Percentiles rank a stretch among this genome's conserved stretches.
Evolutionary conservation across 2,888 invertebrate genomes (phyloP).

Genomic region (Eledone cirrhosa): DNA sequence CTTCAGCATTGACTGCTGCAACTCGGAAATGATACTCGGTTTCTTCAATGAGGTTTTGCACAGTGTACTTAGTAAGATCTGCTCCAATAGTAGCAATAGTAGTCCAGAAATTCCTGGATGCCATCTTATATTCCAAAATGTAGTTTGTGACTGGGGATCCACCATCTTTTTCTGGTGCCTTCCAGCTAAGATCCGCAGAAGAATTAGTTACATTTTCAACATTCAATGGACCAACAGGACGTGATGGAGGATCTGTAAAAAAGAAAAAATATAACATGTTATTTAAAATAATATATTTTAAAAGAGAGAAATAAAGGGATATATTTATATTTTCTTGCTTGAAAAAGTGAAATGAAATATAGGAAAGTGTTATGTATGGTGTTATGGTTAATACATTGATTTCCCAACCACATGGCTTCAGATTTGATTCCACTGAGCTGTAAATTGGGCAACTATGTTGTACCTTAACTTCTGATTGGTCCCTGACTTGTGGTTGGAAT

Average conservation of each 20-base stretch:
- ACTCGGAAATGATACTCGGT: constrained; percentile 81
- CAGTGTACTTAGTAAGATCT: constrained; percentile 37
- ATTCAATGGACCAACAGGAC: constrained; percentile 44
- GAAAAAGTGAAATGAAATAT: no score
- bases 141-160: constrained; percentile 81
- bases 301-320: no score
- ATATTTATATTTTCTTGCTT: no score
- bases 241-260: constrained; percentile 47
- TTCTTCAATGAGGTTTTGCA: constrained; percentile 44
- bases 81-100: constrained; percentile 33
- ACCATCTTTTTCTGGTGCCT: constrained; percentile 81
- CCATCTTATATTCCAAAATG: constrained; percentile 80
- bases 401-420: no score
- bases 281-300: no score
- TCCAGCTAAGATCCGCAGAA: constrained; percentile 81
- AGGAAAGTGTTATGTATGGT: no score
- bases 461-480: no score
- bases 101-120: constrained; percentile 44
- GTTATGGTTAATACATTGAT: no score
- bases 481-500: no score
- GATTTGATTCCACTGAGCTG: no score
- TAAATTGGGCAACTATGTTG: no score
- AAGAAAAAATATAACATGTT: constrained; percentile 4
- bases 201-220: constrained; percentile 78
- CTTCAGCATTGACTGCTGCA: constrained; percentile 86